Conservation (phyloP, 2,113 vertebrate species). For the Perca schrenkii region DNA sequence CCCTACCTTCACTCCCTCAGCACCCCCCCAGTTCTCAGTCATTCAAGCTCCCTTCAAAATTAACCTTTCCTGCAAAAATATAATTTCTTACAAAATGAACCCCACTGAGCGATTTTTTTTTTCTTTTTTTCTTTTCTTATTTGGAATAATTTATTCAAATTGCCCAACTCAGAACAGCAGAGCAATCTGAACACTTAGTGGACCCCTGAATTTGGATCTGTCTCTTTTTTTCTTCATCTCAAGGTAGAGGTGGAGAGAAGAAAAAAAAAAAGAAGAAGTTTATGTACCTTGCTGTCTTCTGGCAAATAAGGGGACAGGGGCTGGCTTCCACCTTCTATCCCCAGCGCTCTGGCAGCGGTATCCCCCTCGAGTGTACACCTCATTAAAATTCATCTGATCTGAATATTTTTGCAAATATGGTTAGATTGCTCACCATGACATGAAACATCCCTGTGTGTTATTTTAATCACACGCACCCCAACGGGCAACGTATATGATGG, state of each 20-base stretch:
- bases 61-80: conserved; percentile 99
- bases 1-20: conserved; percentile 87
- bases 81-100: conserved; percentile 99
- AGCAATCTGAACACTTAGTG: conserved; percentile 98
- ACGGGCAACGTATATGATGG: conserved; percentile 92
- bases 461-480: conserved; percentile 95
- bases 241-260: conserved; percentile 68
- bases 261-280: conserved; percentile 91
- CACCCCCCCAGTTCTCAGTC: conserved; percentile 90
- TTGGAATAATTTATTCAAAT: conserved; percentile 99
- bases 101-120: conserved; percentile 92
- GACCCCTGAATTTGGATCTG: conserved; percentile 90
- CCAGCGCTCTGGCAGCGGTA: conserved; percentile 92
- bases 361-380: conserved; percentile 97
- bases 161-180: conserved; percentile 99
- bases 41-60: conserved; percentile 99
- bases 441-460: conserved; percentile 90
- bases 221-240: conserved; percentile 59
- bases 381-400: conserved; percentile 99
- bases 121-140: conserved; percentile 33
- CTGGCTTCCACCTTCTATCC: conserved; percentile 82
- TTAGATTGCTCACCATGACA: conserved; percentile 97
- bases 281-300: conserved; percentile 97
- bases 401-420: conserved; percentile 97
- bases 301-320: conserved; percentile 95